Percentiles rank a stretch among this genome's conserved stretches.
Evolutionary conservation across 2,113 vertebrate genomes (phyloP).

Genomic region (Butorides virescens): DNA sequence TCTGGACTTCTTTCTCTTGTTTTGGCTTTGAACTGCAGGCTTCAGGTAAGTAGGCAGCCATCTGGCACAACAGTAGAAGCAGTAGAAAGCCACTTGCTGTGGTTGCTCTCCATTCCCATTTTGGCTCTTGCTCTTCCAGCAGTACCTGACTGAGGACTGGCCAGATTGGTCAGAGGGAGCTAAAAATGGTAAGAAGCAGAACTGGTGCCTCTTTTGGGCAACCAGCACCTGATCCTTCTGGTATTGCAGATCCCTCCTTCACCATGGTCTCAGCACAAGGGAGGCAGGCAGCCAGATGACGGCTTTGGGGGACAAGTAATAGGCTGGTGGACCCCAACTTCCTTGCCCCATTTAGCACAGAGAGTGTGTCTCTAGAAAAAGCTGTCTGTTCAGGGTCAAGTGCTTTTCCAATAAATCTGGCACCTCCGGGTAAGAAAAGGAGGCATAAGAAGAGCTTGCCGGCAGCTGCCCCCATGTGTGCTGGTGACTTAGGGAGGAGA

Average conservation of each 20-base stretch:
- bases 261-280: neutral
- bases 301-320: neutral
- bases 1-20: neutral
- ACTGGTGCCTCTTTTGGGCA: neutral
- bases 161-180: neutral
- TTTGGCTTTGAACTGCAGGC: neutral
- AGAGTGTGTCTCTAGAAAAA: neutral
- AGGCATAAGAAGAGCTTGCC: neutral
- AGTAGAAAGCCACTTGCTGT: neutral
- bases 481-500: neutral
- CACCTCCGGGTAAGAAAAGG: neutral
- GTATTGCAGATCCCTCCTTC: neutral
- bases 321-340: neutral
- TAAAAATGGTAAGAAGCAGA: neutral
- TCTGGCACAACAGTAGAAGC: neutral
- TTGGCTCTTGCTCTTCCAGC: neutral
- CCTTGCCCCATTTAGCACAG: neutral
- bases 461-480: accelerated
- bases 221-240: neutral
- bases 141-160: neutral
- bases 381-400: neutral
- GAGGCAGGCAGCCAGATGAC: neutral
- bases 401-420: neutral
- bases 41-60: neutral
- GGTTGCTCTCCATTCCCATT: neutral